Conservation (phyloP, 2,113 vertebrate species). For the Sebastes schlegelii region DNA sequence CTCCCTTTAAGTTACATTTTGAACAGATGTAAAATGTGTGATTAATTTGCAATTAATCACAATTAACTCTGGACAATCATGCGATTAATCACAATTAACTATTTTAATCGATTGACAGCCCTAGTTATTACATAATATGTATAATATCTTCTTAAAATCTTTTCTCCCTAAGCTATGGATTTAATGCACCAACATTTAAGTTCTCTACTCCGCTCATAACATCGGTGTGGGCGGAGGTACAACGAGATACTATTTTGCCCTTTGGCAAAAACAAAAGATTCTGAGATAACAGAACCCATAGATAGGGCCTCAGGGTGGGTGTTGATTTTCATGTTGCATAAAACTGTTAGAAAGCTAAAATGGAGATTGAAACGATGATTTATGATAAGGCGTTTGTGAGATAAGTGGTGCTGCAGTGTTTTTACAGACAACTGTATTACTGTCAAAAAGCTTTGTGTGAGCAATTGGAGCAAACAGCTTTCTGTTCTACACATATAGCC, state of each 20-base stretch:
- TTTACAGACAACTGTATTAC: neutral
- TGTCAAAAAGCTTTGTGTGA: slow-evolving; percentile 32
- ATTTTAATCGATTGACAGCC: neutral
- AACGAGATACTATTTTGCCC: slow-evolving; percentile 20
- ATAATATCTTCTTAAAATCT: slow-evolving; percentile 57
- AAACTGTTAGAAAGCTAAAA: slow-evolving; percentile 22
- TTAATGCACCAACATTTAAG: slow-evolving; percentile 20
- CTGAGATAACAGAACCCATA: neutral
- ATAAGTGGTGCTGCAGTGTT: slow-evolving; percentile 24
- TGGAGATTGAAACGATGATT: slow-evolving; percentile 34
- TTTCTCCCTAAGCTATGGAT: slow-evolving; percentile 36
- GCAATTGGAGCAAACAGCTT: slow-evolving; percentile 11
- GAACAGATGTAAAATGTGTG: no score
- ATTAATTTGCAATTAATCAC: neutral
- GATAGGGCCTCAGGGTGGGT: neutral
- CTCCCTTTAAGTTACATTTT: no score
- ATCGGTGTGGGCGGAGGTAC: slow-evolving; percentile 15
- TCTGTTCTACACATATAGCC: slow-evolving; percentile 36
- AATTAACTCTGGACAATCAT: neutral
- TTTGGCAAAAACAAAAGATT: slow-evolving; percentile 28
- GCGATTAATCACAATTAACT: no score
- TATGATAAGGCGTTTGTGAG: slow-evolving; percentile 19
- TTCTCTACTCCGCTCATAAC: slow-evolving; percentile 1
- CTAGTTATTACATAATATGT: slow-evolving; percentile 27
- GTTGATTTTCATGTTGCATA: slow-evolving; percentile 27